Base-by-base conservation (phyloP, 2,797 vertebrate species). In the Myotis findleyi region DNA sequence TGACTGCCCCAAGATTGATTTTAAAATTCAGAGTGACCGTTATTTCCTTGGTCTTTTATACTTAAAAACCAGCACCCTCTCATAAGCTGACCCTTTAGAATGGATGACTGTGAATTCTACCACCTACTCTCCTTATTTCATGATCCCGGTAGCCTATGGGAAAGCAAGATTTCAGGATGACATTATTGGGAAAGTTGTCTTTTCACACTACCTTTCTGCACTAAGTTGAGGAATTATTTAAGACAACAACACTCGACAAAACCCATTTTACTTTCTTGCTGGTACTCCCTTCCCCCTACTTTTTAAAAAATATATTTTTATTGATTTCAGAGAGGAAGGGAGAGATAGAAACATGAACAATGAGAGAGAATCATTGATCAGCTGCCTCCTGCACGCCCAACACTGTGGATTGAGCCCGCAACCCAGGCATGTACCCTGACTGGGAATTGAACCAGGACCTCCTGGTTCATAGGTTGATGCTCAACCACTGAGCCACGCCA, bases 191-290 rank as follows among this genome's bases (percentile, higher is more conserved):
- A 30, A 96, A 73, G 20, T 41, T 89, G 44, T 33, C 33, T 57
- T 95, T 81, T 73, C 14, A 77, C 0, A 11, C 55, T n/a, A 66
- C 69, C 62, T 79, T 83, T 79, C 41, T 36, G 21, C 55, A 41
- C 9, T 66, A 92, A 90, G 3, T 44, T 84, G 76, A 77, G 68
- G 94, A 80, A 88, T 51, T 75, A 68, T 69, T 72, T 69, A 82
- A 85, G 18, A 88, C 0, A 21, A 89, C 18, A 41, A 71, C 68
- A 71, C 36, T 93, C 69, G n/a, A 93, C 66, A 95, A 80, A 83
- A 44, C n/a, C 21, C 36, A 86, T 79, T 81, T 96, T 72, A 84
- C 88, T 93, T 90, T 96, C 69, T 86, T 16, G n/a, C 30, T 5
- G 33, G 30, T 59, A 72, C 11, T 71, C 30, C 64, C 20, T n/a